A percentile compares a stretch with the other conserved stretches of the same genome.
Conservation (phyloP, 2,113 vertebrate species). For the Isurus oxyrinchus region DNA sequence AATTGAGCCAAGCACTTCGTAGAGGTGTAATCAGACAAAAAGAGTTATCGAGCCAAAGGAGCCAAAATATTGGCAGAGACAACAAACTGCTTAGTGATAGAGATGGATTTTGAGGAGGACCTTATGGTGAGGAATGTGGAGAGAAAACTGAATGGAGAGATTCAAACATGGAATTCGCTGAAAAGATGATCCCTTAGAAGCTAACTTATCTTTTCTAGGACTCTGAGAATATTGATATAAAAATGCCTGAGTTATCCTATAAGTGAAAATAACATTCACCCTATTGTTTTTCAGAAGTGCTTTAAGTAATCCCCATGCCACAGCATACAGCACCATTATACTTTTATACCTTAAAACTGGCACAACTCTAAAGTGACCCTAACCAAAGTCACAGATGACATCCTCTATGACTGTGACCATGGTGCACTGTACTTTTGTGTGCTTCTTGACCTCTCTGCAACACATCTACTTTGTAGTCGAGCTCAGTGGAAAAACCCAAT, state of each 20-base stretch:
- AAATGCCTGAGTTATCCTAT: not conserved
- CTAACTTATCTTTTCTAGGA: not conserved
- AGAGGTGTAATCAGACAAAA: not conserved
- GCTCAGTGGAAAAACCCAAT: not conserved
- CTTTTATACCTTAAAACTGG: not conserved
- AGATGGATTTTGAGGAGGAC: not conserved
- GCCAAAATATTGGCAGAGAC: not conserved
- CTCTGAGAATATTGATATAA: not conserved
- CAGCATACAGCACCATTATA: not conserved
- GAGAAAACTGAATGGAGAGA: not conserved
- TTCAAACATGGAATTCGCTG: not conserved
- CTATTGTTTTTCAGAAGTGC: not conserved
- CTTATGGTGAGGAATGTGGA: not conserved
- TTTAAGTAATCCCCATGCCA: not conserved
- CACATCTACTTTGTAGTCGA: not conserved
- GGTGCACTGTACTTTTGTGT: not conserved
- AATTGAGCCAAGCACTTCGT: not conserved
- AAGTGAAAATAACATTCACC: not conserved
- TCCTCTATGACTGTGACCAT: not conserved
- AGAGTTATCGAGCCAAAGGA: not conserved
- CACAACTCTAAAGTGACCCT: not conserved
- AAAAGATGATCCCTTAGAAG: not conserved
- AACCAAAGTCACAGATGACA: not conserved
- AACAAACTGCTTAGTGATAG: not conserved
- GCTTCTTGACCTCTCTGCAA: not conserved